Percentiles rank a stretch among this genome's conserved stretches.
phyloP scores from a whole-genome alignment of 1,140 invertebrate species.

The Drosophila trapezifrons region DNA sequence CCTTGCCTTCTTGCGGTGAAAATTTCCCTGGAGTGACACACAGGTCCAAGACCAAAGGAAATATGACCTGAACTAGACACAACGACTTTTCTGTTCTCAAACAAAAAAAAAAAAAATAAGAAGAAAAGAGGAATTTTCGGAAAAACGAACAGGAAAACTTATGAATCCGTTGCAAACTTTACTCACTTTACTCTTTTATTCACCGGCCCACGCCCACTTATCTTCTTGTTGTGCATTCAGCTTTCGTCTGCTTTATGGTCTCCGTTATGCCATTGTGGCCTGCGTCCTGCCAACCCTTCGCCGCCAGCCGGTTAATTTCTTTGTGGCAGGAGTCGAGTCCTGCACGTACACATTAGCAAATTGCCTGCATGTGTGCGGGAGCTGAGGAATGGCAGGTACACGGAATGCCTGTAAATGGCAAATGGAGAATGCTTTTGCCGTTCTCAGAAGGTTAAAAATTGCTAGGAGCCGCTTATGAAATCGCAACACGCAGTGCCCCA shows the following conservation, averaged over 20 bases:
- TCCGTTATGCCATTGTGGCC: conserved; percentile 29
- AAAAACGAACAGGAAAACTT: conserved; percentile 43
- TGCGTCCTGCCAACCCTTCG: conserved; percentile 20
- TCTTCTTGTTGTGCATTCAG: conserved; percentile 45
- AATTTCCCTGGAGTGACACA: conserved; percentile 53
- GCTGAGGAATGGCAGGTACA: conserved; percentile 19
- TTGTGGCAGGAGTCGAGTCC: conserved; percentile 57
- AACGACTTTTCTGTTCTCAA: conserved; percentile 48
- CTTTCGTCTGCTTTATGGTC: conserved; percentile 49
- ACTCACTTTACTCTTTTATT: conserved; percentile 55
- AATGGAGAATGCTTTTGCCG: conserved; percentile 37
- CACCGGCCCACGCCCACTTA: conserved; percentile 55
- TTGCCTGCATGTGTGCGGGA: conserved; percentile 55
- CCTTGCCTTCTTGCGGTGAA: conserved; percentile 25
- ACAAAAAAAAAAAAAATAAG: background rate
- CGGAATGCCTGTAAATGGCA: conserved; percentile 29
- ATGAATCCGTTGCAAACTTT: conserved; percentile 62
- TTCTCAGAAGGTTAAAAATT: conserved; percentile 37
- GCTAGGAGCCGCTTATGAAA: conserved; percentile 44
- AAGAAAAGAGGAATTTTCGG: background rate
- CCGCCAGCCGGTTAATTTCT: conserved; percentile 61
- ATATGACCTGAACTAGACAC: conserved; percentile 66
- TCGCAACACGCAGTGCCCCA: conserved; percentile 13
- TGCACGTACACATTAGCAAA: conserved; percentile 78
- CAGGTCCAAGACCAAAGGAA: conserved; percentile 38